phyloP scores from a whole-genome alignment of 2,113 vertebrate genomes.

The Gymnobelideus leadbeateri region DNA sequence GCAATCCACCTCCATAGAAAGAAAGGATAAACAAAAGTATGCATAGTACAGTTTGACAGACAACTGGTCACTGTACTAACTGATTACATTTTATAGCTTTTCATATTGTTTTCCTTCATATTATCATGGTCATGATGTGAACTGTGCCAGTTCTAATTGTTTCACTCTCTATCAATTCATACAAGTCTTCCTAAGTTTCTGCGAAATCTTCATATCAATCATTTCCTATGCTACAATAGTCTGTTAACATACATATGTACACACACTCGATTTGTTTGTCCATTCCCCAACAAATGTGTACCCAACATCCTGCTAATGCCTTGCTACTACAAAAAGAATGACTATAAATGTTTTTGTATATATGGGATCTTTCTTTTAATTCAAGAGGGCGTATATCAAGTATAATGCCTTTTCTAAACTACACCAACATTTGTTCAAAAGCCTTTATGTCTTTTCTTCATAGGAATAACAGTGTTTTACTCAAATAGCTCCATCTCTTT shows the following conservation, averaged over 20 bases:
- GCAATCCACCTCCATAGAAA: too few relatives aligned
- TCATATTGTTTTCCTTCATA: neutral
- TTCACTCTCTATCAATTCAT: neutral
- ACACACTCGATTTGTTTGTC: neutral
- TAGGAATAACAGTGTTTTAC: constrained; percentile 33
- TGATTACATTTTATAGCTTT: neutral
- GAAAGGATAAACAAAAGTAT: too few relatives aligned
- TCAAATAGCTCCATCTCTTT: constrained; percentile 6
- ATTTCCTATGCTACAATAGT: neutral
- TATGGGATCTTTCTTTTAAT: too few relatives aligned
- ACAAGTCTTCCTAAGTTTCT: neutral
- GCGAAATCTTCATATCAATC: neutral
- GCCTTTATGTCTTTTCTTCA: constrained; percentile 12
- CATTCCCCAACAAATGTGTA: neutral
- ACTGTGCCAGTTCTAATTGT: neutral
- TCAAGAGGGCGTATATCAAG: too few relatives aligned
- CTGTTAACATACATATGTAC: neutral
- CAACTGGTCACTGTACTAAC: neutral
- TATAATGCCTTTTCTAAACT: neutral
- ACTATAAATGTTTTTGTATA: too few relatives aligned
- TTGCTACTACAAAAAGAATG: too few relatives aligned
- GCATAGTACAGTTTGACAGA: too few relatives aligned
- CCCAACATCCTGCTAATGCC: neutral
- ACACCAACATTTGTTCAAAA: constrained; percentile 43
- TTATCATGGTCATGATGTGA: neutral